Percentiles rank a stretch among this genome's conserved stretches.
These are phyloP conservation scores for Alectoris magna DNA, from an alignment of 2,797 vertebrate genomes.

Conservation along the genomic window DNA sequence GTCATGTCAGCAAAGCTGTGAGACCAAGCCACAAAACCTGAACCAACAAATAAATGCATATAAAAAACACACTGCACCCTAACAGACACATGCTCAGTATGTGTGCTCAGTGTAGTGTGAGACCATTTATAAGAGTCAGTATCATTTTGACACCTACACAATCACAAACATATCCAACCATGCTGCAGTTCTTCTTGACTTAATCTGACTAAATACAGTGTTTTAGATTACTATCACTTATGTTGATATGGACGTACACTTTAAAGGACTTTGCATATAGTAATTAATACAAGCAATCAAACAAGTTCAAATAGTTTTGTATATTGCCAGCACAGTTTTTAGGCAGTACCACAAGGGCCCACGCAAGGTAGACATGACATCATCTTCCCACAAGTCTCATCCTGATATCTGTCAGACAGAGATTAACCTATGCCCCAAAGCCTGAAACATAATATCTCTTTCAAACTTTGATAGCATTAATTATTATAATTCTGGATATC, in stretches of 20 bases:
- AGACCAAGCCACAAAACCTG: neutral
- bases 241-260: neutral
- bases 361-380: neutral
- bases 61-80: neutral
- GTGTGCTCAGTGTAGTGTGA: neutral
- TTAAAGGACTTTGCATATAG: neutral
- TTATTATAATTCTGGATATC: neutral
- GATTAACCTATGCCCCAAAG: neutral
- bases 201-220: neutral
- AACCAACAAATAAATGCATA: neutral
- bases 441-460: neutral
- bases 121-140: neutral
- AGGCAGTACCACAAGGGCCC: neutral
- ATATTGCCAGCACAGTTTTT: neutral
- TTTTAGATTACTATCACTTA: neutral
- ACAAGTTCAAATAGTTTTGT: neutral
- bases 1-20: neutral
- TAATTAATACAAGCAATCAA: neutral
- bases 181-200: neutral
- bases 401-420: neutral
- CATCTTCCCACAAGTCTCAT: neutral
- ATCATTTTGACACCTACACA: neutral
- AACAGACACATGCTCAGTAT: neutral
- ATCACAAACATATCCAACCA: neutral
- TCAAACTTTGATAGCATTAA: neutral